phyloP scores from a whole-genome alignment of 2,113 vertebrate genomes.

The Vimba vimba region DNA sequence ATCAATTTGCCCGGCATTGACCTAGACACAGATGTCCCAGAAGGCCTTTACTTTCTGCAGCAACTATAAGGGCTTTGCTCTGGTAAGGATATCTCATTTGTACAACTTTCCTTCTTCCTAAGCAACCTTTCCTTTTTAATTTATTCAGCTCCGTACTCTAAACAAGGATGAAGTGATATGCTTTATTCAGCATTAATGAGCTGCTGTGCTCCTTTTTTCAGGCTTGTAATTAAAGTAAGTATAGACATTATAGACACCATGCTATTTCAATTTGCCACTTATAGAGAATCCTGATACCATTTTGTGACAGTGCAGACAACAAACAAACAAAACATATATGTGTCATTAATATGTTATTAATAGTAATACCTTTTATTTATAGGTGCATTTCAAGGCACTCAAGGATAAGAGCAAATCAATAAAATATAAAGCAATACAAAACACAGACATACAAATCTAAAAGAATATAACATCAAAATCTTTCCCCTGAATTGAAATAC shows the following conservation, averaged over 20 bases:
- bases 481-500: too few relatives aligned
- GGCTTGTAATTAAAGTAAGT: neutral
- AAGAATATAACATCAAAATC: too few relatives aligned
- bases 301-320: neutral
- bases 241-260: constrained; percentile 5
- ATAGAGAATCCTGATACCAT: neutral
- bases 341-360: neutral
- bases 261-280: constrained; percentile 5
- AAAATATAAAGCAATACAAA: too few relatives aligned
- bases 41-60: constrained; percentile 8
- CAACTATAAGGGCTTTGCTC: constrained; percentile 14
- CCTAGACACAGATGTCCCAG: constrained; percentile 23
- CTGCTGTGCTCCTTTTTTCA: neutral
- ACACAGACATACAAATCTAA: too few relatives aligned
- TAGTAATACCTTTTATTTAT: neutral
- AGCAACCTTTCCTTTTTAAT: constrained; percentile 24
- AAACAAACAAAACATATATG: neutral
- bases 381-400: too few relatives aligned
- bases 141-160: constrained; percentile 27
- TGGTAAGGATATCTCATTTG: constrained; percentile 18
- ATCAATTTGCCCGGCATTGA: constrained; percentile 36
- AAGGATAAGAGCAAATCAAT: too few relatives aligned
- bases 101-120: neutral
- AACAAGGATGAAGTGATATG: neutral
- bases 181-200: constrained; percentile 13